Base-by-base conservation (phyloP, 2,797 vertebrate species). In the Peromyscus aztecus region DNA sequence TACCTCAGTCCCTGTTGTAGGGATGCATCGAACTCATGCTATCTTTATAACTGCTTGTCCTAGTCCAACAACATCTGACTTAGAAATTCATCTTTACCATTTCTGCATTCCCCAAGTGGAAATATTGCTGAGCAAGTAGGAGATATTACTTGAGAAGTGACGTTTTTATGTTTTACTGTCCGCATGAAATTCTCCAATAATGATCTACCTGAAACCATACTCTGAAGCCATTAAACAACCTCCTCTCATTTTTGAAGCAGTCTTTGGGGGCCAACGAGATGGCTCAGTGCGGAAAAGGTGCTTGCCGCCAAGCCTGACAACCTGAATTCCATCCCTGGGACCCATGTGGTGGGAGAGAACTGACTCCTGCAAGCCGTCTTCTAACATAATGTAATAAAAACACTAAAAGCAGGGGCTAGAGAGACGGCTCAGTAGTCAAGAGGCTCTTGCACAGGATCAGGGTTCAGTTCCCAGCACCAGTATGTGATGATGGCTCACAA, bases 171-270 rank as follows among this genome's bases (percentile, higher is more conserved):
- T 61, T 86, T 94, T 29, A 40, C 27, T 27, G 34, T 73, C 77
- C 82, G 59, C 65, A 65, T 84, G 55, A 93, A 59, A 91, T 69
- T 94, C 6, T 61, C 63, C 61, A 73, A 55, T 49, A 59, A 69
- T 9, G 63, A 88, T 23, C 46, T 14, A 73, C 46, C 89, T 83
- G 76, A 96, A 94, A 77, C 55, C 67, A 82, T 2, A 75, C 82
- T 55, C 81, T 88, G 21, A 73, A 59, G 67, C 31, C 57, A 86
- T 49, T 23, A 24, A 69, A 67, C 24, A 31, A 23, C n/a, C 19
- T 23, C 80, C 27, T 57, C 27, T 92, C 46, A 43, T 77, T 82
- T 55, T 49, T 16, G 57, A 89, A 75, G 73, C 40, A 57, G 78
- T 14, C 52, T 82, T 55, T 5, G 71, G 84, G 37, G 49, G 49